These are phyloP conservation scores for Carassius carassius DNA, from an alignment of 2,113 vertebrate species.

Conservation along the genomic window DNA sequence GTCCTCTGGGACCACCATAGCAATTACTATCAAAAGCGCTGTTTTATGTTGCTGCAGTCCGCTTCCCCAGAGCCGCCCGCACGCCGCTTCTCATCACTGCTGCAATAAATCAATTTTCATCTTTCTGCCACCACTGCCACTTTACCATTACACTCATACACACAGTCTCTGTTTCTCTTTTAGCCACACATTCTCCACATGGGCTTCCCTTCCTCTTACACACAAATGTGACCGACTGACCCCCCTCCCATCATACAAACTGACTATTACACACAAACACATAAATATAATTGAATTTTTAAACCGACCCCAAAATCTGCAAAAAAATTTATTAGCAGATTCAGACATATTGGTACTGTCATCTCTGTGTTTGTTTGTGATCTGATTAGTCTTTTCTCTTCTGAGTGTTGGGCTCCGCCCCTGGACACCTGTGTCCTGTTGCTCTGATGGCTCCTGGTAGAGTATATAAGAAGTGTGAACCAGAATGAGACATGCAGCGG, in stretches of 20 bases:
- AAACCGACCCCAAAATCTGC: neutral
- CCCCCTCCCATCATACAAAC: constrained; percentile 17
- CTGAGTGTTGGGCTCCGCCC: too few species aligned
- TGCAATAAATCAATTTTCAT: constrained; percentile 82
- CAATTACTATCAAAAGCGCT: constrained; percentile 73
- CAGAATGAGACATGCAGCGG: too few species aligned
- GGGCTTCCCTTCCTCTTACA: constrained; percentile 19
- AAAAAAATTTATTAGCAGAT: neutral
- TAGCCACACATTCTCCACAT: constrained; percentile 35
- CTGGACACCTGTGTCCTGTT: too few species aligned
- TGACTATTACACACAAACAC: neutral
- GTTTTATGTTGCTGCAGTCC: constrained; percentile 73
- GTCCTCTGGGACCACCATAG: constrained; percentile 70
- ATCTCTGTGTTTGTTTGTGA: neutral
- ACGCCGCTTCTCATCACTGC: constrained; percentile 75
- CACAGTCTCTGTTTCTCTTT: constrained; percentile 55
- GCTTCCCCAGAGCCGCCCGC: constrained; percentile 69
- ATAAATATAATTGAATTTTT: neutral
- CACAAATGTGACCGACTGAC: constrained; percentile 3
- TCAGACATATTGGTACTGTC: neutral
- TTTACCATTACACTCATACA: constrained; percentile 46
- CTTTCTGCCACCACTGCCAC: constrained; percentile 54
- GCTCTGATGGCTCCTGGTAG: too few species aligned
- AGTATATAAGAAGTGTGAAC: too few species aligned
- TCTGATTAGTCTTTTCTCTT: too few species aligned